A percentile compares a stretch with the other conserved stretches of the same genome.
Evolutionary conservation across 2,888 invertebrate genomes (phyloP).

Genomic region (Sphinx pinastri): DNA sequence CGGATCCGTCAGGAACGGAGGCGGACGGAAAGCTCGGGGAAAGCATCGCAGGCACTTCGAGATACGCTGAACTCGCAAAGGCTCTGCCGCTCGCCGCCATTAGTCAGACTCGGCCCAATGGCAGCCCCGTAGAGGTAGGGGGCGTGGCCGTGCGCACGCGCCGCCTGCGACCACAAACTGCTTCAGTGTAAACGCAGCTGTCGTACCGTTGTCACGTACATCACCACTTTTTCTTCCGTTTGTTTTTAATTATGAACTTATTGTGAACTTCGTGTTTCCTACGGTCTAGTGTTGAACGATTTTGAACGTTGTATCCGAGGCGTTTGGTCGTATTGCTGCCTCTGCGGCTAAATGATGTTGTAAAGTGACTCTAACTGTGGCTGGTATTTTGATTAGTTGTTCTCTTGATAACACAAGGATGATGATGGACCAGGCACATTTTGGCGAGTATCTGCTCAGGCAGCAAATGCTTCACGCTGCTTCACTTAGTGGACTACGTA

Average conservation of each 20-base stretch:
- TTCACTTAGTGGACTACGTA: constrained; percentile 74
- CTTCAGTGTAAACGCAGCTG: constrained; percentile 77
- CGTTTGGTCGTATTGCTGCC: constrained; percentile 44
- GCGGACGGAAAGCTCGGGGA: constrained; percentile 73
- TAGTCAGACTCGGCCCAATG: constrained; percentile 65
- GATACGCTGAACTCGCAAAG: constrained; percentile 45
- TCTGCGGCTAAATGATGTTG: constrained; percentile 59
- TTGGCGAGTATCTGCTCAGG: constrained; percentile 78
- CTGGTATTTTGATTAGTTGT: constrained; percentile 50
- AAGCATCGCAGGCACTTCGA: constrained; percentile 53
- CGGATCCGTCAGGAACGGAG: constrained; percentile 59
- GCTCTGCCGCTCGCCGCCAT: constrained; percentile 64
- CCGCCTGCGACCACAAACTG: constrained; percentile 61
- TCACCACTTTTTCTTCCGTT: constrained; percentile 47
- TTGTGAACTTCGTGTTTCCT: constrained; percentile 53
- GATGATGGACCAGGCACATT: constrained; percentile 82
- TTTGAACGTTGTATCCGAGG: constrained; percentile 39
- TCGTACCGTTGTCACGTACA: constrained; percentile 65
- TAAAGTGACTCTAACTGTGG: constrained; percentile 63
- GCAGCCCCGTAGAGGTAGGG: constrained; percentile 32
- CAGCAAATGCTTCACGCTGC: constrained; percentile 81
- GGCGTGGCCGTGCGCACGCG: constrained; percentile 77
- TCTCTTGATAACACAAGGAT: constrained; percentile 50
- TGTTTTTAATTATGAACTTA: constrained; percentile 69
- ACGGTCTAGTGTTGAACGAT: constrained; percentile 42